Evolutionary conservation across 2,113 vertebrate genomes (phyloP), one percentile per base, ranked within the genome.

Genomic region (Chloropsis cyanopogon): DNA sequence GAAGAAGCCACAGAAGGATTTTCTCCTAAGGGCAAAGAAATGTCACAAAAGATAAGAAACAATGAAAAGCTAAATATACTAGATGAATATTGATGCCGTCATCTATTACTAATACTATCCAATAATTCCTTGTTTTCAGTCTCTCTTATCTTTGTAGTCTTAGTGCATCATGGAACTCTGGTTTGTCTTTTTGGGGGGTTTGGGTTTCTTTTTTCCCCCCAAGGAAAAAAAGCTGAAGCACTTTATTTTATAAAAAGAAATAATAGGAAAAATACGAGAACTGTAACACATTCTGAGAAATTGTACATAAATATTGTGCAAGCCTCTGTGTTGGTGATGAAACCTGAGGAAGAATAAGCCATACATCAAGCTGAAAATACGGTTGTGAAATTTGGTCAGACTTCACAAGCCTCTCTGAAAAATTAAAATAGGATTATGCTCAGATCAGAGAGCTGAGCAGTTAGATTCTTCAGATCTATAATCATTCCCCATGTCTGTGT

Each of bases 1-100:
- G 99, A 60, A 99, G 98, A 97, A 99, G 96, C 99, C 99, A 99
- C 56, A 99, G 95, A 95, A 99, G 97, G 25, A 99, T 99, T 93
- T 99, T 99, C 96, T 99, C 99, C 99, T 99, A 95, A 29, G 5
- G n/a, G 10, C 4, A 79, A 86, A 90, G 33, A 82, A 49, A 71
- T 47, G 17, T 50, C 47, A 88, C 39, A 71, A 50, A 85, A 85
- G 8, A 19, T 12, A 71, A 53, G 24, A 85, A 88, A 79, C 23
- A 79, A 65, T 5, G 2, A 64, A 65, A 86, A 84, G 12, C 3
- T 57, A 56, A 54, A 72, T n/a, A 7, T 57, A 26, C 9, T 73
- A 39, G 13, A 82, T 9, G 14, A 88, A 82, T 17, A 47, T 4
- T 31, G 20, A 26, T 92, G 57, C 21, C n/a, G 8, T 41, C 26